Evolutionary conservation across 37 sponge, comb jelly and placozoan genomes (phyloP), one percentile per base, ranked within the genome.

Genomic region (Haliclona indistincta): DNA sequence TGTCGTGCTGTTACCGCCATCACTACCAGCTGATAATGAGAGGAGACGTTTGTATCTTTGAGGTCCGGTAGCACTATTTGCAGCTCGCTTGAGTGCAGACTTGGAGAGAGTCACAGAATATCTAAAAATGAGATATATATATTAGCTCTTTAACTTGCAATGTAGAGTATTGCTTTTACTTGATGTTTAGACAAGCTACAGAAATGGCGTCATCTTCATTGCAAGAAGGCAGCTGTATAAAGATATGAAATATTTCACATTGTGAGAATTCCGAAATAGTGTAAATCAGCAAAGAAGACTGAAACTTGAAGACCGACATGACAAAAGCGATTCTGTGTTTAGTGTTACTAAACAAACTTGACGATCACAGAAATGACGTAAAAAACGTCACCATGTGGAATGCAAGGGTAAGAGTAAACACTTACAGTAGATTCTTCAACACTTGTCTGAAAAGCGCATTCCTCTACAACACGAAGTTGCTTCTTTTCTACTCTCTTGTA

Each of bases 101-200:
- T 58, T 36, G 5, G n/a, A 30, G 23, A 74, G 45, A 37, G 28
- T 60, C 32, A 74, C 75, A 61, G 63, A 74, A 43, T 69, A 69
- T 43, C 70, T 69, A 15, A 19, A 43, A 15, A 66, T 36, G 8
- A 17, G 41, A 13, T 38, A 66, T 65, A 65, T 37, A 65, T 35
- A 28, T 17, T 37, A 34, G 8, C 37, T 30, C 67, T n/a, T n/a
- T n/a, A 28, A 65, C 20, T 28, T 20, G 40, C 26, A 29, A 20
- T 22, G 26, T 60, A 22, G 26, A 23, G 26, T 60, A 10, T 22
- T 26, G 36, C 19, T 30, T 55, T 34, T 86, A 86, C 38, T 64
- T 26, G 45, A 87, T 71, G 67, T 87, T 47, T 25, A 81, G 77
- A 70, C 88, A 87, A 0, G 88, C 70, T 29, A 87, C 77, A 4